Base-by-base conservation (phyloP, 1,140 invertebrate species). In the Diabrotica virgifera region DNA sequence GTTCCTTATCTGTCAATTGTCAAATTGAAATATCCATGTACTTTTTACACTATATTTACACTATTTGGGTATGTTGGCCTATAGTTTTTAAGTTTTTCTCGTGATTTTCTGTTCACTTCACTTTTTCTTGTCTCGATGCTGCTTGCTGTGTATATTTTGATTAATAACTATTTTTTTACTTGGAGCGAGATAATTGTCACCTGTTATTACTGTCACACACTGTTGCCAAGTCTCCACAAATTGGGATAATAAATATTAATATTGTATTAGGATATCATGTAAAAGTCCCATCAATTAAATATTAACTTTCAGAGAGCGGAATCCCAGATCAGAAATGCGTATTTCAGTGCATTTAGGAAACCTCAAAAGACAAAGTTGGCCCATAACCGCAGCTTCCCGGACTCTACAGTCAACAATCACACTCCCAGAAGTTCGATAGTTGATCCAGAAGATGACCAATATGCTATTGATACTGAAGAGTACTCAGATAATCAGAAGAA, bases 401-500 rank as follows among this genome's bases (percentile, higher is more conserved):
- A 62, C 52, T 62, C 60, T 5, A 62, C 52, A 12, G 35, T 53
- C 9, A 11, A 13, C n/a, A 54, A 53, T 53, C 60, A 57, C 8
- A 10, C 35, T 36, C 36, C 12, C 9, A 46, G 7, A 14, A 5
- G 10, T 50, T n/a, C 11, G 8, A 11, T 50, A 59, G 50, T 38
- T n/a, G 56, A 58, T 24, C 11, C 14, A 36, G 40, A 63, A 63
- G 12, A 60, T 40, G 4, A 8, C n/a, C 58, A 60, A 60, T 10
- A 24, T 5, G 52, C 9, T 14, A 40, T 6, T 12, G 14, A 11
- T 8, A 38, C 9, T 55, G 36, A 51, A 36, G 40, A 54, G 0
- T 11, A 54, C 12, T 54, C 52, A 12, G 59, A 60, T 35, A 63
- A 36, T 10, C 65, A 56, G 38, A 72, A 58, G 54, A 64, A 38